Evolutionary conservation across 2,113 vertebrate species (phyloP).

Genomic region (Atractosteus spatula): DNA sequence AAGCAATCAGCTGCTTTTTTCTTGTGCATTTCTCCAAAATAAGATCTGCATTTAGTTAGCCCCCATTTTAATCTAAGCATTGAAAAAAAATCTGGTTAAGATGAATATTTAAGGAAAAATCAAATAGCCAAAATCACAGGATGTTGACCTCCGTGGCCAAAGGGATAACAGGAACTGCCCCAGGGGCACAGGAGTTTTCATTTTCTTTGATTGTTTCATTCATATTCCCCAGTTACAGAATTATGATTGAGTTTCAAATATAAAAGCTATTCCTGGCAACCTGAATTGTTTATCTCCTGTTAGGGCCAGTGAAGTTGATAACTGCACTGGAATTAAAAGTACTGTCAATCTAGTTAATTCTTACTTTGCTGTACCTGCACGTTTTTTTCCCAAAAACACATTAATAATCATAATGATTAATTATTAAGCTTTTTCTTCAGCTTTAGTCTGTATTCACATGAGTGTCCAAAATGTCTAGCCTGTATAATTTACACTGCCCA

Average conservation of each 20-base stretch:
- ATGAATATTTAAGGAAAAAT: background rate
- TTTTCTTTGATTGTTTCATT: constrained; percentile 48
- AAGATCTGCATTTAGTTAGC: too few species aligned
- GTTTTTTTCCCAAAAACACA: constrained; percentile 47
- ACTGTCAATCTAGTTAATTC: constrained; percentile 50
- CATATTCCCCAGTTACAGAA: constrained; percentile 53
- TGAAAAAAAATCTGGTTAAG: background rate
- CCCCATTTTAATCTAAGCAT: too few species aligned
- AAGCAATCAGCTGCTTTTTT: background rate
- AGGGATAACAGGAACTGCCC: constrained; percentile 58
- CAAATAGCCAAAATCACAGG: background rate
- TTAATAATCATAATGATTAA: constrained; percentile 52
- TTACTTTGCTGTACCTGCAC: constrained; percentile 57
- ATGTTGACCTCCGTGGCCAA: background rate
- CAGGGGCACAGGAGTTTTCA: constrained; percentile 62
- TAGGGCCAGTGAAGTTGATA: constrained; percentile 44
- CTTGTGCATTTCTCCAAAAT: background rate
- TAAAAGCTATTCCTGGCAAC: constrained; percentile 66
- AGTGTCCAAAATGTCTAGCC: background rate
- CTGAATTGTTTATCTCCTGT: constrained; percentile 60
- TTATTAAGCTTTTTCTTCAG: constrained; percentile 35
- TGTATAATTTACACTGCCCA: background rate
- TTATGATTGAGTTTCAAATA: constrained; percentile 69
- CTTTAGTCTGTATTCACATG: constrained; percentile 22
- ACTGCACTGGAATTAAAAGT: constrained; percentile 39